A percentile compares a stretch with the other conserved stretches of the same genome.
These are phyloP conservation scores for Uromys caudimaculatus DNA, from an alignment of 2,797 vertebrate genomes.

Conservation along the genomic window DNA sequence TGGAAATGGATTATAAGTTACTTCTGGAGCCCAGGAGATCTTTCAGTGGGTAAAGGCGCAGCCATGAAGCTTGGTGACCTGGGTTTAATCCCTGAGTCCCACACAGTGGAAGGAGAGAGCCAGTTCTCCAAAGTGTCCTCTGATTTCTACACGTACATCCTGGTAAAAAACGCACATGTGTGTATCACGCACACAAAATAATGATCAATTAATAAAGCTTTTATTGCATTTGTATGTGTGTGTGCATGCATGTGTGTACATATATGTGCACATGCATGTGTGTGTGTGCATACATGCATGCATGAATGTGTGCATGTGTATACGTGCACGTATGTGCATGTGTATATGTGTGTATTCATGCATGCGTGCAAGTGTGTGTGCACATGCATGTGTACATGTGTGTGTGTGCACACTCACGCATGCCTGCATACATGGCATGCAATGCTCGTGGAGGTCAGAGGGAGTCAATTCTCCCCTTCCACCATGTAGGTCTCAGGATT, in stretches of 20 bases:
- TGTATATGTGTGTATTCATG: background rate
- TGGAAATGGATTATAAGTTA: background rate
- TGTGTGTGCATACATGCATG: accelerated
- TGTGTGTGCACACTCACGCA: too few relatives aligned
- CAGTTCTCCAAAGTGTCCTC: background rate
- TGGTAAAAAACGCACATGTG: background rate
- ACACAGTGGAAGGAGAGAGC: background rate
- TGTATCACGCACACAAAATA: background rate
- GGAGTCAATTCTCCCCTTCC: background rate
- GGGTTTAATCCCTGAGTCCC: background rate
- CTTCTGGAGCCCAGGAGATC: background rate
- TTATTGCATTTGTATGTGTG: background rate
- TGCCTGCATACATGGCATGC: background rate
- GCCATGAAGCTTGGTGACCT: background rate
- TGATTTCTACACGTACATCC: background rate
- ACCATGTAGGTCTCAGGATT: background rate
- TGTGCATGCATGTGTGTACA: background rate
- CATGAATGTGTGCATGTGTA: too few relatives aligned
- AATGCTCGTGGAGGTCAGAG: background rate
- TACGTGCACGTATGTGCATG: background rate
- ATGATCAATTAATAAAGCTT: background rate
- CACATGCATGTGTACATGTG: too few relatives aligned
- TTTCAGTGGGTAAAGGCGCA: background rate
- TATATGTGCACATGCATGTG: background rate
- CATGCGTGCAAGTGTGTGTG: background rate